These are phyloP conservation scores for Deilephila porcellus DNA, from an alignment of 2,888 invertebrate species.

Conservation along the genomic window DNA sequence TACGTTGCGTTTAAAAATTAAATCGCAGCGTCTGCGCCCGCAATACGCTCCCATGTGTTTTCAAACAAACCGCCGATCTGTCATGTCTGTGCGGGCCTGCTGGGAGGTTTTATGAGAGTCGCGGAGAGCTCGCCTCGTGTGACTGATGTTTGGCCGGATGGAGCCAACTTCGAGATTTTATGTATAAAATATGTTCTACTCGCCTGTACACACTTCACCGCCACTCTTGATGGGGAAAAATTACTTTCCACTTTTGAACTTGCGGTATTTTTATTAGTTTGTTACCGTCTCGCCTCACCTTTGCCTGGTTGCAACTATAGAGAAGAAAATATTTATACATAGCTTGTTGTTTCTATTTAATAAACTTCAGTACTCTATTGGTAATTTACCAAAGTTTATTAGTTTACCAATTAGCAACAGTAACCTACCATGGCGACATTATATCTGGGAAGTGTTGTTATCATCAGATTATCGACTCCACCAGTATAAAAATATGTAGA, in stretches of 20 bases:
- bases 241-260: background rate
- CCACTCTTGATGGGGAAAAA: constrained; percentile 20
- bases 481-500: too few species aligned
- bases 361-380: too few species aligned
- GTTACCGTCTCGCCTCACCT: too few species aligned
- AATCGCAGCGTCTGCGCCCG: constrained; percentile 39
- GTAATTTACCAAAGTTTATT: too few species aligned
- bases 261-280: too few species aligned
- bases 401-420: too few species aligned
- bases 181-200: constrained; percentile 11
- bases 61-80: constrained; percentile 40
- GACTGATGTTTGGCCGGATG: constrained; percentile 10
- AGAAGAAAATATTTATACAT: too few species aligned
- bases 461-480: too few species aligned
- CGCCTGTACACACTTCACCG: constrained; percentile 10
- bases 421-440: too few species aligned
- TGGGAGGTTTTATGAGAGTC: constrained; percentile 29
- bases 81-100: constrained; percentile 39
- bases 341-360: too few species aligned
- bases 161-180: constrained; percentile 5
- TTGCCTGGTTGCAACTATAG: too few species aligned
- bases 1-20: background rate
- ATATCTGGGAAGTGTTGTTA: too few species aligned
- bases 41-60: constrained; percentile 42
- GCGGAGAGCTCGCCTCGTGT: constrained; percentile 27